Evolutionary conservation across 1,140 invertebrate species (phyloP).

Genomic region (Maniola jurtina): DNA sequence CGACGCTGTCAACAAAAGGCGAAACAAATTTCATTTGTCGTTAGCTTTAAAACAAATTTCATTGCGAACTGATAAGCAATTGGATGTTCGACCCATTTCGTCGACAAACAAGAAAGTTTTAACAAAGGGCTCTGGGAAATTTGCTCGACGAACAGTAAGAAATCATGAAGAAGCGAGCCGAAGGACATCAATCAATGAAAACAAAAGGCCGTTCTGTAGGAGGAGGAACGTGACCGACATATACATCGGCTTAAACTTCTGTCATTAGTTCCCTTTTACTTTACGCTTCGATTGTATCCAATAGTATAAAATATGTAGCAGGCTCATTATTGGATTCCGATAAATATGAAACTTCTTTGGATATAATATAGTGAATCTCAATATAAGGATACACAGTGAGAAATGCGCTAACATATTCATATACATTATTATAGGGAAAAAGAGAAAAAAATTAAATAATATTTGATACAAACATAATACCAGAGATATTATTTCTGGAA

Average conservation of each 20-base stretch:
- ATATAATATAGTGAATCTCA: neutral
- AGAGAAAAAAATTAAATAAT: too few species aligned
- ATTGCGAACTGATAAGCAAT: conserved; percentile 42
- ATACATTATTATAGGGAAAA: too few species aligned
- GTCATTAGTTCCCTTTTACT: conserved; percentile 44
- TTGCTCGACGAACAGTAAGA: conserved; percentile 39
- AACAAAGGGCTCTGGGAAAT: conserved; percentile 40
- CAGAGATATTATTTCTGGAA: too few species aligned
- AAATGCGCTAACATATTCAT: too few species aligned
- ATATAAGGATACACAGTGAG: neutral
- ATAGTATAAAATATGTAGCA: conserved; percentile 22
- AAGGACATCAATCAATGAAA: conserved; percentile 62
- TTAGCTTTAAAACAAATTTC: conserved; percentile 43
- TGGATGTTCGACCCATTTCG: conserved; percentile 41
- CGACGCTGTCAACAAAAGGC: conserved; percentile 38
- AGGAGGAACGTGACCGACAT: conserved; percentile 45
- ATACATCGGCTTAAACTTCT: conserved; percentile 39
- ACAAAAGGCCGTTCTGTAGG: conserved; percentile 46
- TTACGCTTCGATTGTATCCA: conserved; percentile 31
- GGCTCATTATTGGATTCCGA: conserved; percentile 7
- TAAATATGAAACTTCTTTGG: conserved; percentile 5
- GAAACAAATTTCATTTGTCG: conserved; percentile 48
- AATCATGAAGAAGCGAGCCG: conserved; percentile 49
- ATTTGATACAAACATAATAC: too few species aligned
- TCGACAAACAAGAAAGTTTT: conserved; percentile 42